A percentile compares a stretch with the other conserved stretches of the same genome.
phyloP scores from a whole-genome alignment of 1,140 invertebrate genomes.

The Physella acuta region DNA sequence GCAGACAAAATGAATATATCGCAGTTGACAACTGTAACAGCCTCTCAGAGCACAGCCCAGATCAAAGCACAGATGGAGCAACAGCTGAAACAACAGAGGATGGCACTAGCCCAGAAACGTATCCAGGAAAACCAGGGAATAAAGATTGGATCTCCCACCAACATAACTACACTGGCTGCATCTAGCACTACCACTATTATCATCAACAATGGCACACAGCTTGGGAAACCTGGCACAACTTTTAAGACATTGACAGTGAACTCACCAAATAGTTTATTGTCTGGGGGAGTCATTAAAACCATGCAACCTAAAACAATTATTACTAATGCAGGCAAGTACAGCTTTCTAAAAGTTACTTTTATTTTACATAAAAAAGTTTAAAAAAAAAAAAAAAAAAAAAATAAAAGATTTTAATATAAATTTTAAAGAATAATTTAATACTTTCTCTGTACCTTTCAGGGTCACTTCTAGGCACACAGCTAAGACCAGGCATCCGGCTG shows the following conservation, averaged over 20 bases:
- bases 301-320: slow-evolving; percentile 49
- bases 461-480: slow-evolving; percentile 26
- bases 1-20: slow-evolving; percentile 31
- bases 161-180: slow-evolving; percentile 25
- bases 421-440: background rate
- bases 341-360: background rate
- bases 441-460: slow-evolving; percentile 6
- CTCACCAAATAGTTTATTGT: slow-evolving; percentile 37
- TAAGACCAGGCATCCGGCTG: slow-evolving; percentile 42
- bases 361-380: too few relatives aligned
- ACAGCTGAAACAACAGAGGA: slow-evolving; percentile 80
- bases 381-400: too few relatives aligned
- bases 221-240: slow-evolving; percentile 15
- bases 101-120: slow-evolving; percentile 83
- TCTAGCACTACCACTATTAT: slow-evolving; percentile 37
- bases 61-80: slow-evolving; percentile 90
- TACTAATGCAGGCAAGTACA: slow-evolving; percentile 26
- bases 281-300: slow-evolving; percentile 43
- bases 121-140: slow-evolving; percentile 57
- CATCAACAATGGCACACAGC: slow-evolving; percentile 33
- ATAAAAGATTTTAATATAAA: too few relatives aligned
- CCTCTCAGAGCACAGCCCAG: slow-evolving; percentile 67
- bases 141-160: slow-evolving; percentile 27
- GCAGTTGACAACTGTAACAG: slow-evolving; percentile 3
- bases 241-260: slow-evolving; percentile 36